Conservation (phyloP, 2,797 vertebrate species). For the Pogoniulus pusillus region DNA sequence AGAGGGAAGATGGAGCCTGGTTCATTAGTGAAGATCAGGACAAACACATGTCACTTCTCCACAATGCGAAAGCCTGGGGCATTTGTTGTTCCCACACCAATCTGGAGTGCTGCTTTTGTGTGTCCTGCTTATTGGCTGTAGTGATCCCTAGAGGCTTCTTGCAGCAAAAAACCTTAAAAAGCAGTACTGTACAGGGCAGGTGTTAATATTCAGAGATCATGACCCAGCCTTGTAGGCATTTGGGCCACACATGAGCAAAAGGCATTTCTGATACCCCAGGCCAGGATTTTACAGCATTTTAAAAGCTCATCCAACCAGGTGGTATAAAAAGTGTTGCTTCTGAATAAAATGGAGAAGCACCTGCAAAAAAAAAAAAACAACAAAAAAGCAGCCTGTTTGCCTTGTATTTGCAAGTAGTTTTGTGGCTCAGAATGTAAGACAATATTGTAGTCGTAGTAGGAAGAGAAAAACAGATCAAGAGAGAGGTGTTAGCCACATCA, state of each 20-base stretch:
- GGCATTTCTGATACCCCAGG: neutral
- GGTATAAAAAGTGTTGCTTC: neutral
- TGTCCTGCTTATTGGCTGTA: constrained; percentile 10
- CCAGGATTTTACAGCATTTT: neutral
- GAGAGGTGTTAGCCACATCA: neutral
- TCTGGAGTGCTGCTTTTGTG: constrained; percentile 22
- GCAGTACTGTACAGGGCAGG: neutral
- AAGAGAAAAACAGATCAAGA: neutral
- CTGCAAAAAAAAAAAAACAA: too few species aligned
- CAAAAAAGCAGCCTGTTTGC: neutral
- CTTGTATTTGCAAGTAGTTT: neutral
- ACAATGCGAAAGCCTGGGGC: neutral
- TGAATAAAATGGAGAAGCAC: neutral
- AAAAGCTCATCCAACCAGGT: neutral
- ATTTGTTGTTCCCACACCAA: neutral
- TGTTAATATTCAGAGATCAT: neutral
- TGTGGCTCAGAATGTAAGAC: neutral
- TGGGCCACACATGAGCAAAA: neutral
- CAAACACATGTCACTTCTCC: neutral
- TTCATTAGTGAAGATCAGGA: neutral
- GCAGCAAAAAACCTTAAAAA: neutral
- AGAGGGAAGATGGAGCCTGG: neutral
- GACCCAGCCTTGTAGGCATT: neutral
- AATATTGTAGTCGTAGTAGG: neutral
- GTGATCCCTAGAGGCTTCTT: neutral